These are phyloP conservation scores for Cichladusa arquata DNA, from an alignment of 2,113 vertebrate genomes.

Conservation along the genomic window DNA sequence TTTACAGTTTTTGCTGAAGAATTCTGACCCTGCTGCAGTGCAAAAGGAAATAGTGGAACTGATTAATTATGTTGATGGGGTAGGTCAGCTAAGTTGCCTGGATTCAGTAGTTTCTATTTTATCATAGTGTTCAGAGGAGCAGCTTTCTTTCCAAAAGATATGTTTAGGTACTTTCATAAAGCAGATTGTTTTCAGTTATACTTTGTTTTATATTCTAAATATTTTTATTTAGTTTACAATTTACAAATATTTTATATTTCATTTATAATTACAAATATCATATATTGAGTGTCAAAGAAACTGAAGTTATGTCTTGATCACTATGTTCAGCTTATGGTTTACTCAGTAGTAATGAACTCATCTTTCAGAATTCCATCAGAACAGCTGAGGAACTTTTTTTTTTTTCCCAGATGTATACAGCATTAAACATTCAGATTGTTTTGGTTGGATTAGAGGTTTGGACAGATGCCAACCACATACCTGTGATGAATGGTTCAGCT, in stretches of 20 bases:
- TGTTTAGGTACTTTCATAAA: background rate
- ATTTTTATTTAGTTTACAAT: background rate
- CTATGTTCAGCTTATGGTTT: background rate
- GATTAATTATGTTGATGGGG: slow-evolving; percentile 84
- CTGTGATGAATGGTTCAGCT: slow-evolving; percentile 58
- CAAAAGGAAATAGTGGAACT: slow-evolving; percentile 79
- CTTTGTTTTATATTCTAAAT: background rate
- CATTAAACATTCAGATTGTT: slow-evolving; percentile 82
- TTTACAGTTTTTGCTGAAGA: slow-evolving; percentile 74
- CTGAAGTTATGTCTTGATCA: background rate
- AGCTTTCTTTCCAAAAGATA: background rate
- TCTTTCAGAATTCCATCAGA: background rate
- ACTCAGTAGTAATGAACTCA: background rate
- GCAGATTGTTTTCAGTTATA: background rate
- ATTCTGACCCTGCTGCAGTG: slow-evolving; percentile 65
- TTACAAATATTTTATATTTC: background rate
- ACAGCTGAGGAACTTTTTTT: background rate
- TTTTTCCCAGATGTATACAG: slow-evolving; percentile 76
- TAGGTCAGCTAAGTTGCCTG: slow-evolving; percentile 58
- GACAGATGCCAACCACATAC: slow-evolving; percentile 73
- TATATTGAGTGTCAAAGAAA: background rate
- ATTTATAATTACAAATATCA: background rate
- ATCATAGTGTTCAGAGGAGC: background rate
- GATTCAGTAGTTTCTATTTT: background rate
- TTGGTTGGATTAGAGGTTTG: slow-evolving; percentile 83